A percentile compares a stretch with the other conserved stretches of the same genome.
Conservation (phyloP, 2,888 invertebrate species). For the Dynastes grantii region DNA sequence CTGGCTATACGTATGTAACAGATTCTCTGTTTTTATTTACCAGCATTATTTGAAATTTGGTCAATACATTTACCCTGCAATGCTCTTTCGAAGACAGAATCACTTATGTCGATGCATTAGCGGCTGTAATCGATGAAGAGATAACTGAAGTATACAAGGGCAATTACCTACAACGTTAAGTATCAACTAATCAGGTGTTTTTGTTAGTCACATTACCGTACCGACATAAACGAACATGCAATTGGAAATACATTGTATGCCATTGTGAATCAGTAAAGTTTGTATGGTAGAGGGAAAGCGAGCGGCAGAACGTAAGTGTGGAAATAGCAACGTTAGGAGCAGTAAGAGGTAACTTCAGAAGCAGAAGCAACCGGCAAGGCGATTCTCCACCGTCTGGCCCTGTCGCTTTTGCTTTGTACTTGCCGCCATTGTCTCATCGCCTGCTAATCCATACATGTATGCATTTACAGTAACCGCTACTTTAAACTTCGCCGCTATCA, state of each 20-base stretch:
- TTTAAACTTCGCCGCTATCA: conserved; percentile 57
- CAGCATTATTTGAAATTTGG: too few relatives aligned
- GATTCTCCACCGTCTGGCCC: conserved; percentile 53
- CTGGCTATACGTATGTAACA: too few relatives aligned
- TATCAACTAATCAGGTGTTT: conserved; percentile 46
- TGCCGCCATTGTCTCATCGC: conserved; percentile 58
- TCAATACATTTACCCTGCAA: too few relatives aligned
- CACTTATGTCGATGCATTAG: too few relatives aligned
- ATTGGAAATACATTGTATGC: conserved; percentile 25
- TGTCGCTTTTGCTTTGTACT: conserved; percentile 54
- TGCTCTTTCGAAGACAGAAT: too few relatives aligned
- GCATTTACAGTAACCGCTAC: conserved; percentile 57
- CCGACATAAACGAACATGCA: conserved; percentile 35
- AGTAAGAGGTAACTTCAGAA: conserved; percentile 37
- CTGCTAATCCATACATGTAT: conserved; percentile 60
- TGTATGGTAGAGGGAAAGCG: conserved; percentile 30
- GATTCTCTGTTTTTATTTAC: too few relatives aligned
- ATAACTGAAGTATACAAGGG: too few relatives aligned
- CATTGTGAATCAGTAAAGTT: conserved; percentile 23
- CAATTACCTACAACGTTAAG: conserved; percentile 2
- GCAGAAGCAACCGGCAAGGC: conserved; percentile 52
- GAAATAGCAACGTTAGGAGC: conserved; percentile 1
- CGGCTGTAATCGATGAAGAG: too few relatives aligned
- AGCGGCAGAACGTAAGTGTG: conserved; percentile 18
- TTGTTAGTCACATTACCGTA: conserved; percentile 10